Base-by-base conservation (phyloP, 2,888 invertebrate species). In the Unio pictorum region DNA sequence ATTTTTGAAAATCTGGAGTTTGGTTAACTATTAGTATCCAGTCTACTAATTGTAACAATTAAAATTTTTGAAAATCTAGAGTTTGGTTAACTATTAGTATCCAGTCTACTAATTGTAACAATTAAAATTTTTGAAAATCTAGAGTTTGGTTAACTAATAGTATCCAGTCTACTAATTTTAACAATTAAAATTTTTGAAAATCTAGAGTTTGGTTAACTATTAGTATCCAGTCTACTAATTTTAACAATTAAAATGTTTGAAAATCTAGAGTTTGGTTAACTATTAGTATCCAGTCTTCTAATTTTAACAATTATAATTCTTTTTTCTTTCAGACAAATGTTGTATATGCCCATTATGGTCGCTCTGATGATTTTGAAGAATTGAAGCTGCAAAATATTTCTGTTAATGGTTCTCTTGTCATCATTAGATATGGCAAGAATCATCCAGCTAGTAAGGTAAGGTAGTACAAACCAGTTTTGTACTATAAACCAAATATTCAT, bases 401-500 rank as follows among this genome's bases (percentile, higher is more conserved):
- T 17, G 81, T 90, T 8, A 79, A 79, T 23, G 90, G 90, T 1
- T 89, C 87, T 69, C 90, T 92, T 64, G 88, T 91, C 5, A 81
- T 92, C 59, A 89, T 91, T 69, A 87, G 91, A 73, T 92, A 91
- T 75, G 91, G 92, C 60, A 84, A 87, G 58, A 88, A 90, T 17
- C 91, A 87, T 78, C 86, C 91, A 15, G 90, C 90, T 57, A 90
- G 90, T 71, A 91, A 88, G 86, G 88, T 88, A 68, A 88, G 86
- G 88, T 88, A 68, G 45, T 45, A 74, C 56, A 56, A 23, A 30
- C 45, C 23, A n/a, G 17, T 18, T 18, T 54, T 64, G 3, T 30
- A 8, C 45, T 11, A 45, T 11, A 8, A 45, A 45, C 15, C 45
- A 45, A 45, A 45, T 11, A 34, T 34, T 7, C 34, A 34, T 8